Base-by-base conservation (phyloP, 2,113 vertebrate species). In the Pseudorectes ferrugineus region DNA sequence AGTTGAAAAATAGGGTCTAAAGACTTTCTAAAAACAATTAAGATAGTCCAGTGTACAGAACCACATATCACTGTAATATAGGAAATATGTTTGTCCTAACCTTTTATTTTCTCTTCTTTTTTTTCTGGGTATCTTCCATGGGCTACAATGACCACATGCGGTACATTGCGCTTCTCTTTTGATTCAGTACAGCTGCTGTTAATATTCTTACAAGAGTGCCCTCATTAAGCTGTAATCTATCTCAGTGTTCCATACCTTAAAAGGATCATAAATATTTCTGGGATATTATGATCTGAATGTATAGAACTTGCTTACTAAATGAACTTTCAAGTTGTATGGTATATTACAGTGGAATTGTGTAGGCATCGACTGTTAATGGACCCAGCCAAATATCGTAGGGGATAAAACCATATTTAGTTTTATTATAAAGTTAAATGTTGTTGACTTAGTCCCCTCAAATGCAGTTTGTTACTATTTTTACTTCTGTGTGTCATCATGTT, bases 381-480 rank as follows among this genome's bases (percentile, higher is more conserved):
- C n/a, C 26, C 31, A 76, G 65, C 10, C 67, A 89, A 74, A 57
- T 70, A 46, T 67, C 54, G 25, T 55, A 20, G 31, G 49, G 65
- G 16, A 40, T 80, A 73, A 79, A 61, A 38, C 38, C 18, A 21
- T 45, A 45, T 71, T 93, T 91, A 89, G 42, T 31, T 78, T 48
- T 43, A 85, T 66, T 6, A 25, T 38, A 62, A 82, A 26, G 45
- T 71, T 86, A 81, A 74, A 96, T 85, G 63, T 62, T 88, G 58
- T 81, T 87, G 89, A 73, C 63, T 45, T 89, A n/a, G 14, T 79
- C 51, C 43, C 61, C 55, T 83, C 54, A 80, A 66, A 51, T 63
- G 65, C 70, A 68, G 38, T 70, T 92, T 81, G 86, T 66, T 90
- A 9, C 75, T 92, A 67, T 94, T 92, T 94, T 81, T 95, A 61